Percentiles rank a stretch among this genome's conserved stretches.
Evolutionary conservation across 2,888 invertebrate genomes (phyloP).

Genomic region (Lasius fuliginosus): DNA sequence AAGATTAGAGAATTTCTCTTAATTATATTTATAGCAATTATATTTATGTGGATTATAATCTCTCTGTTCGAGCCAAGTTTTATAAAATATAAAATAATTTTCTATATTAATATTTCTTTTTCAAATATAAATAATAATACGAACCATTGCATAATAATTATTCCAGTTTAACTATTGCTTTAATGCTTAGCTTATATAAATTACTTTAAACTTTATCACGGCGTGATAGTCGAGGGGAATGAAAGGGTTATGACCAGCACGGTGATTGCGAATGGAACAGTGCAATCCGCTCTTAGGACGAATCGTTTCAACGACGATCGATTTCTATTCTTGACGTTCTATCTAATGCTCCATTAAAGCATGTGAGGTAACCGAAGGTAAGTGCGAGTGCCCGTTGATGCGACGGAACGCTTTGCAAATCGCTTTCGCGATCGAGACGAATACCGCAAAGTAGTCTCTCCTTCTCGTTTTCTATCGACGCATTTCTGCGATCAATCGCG

Average conservation of each 20-base stretch:
- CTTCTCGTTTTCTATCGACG: background rate
- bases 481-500: background rate
- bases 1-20: background rate
- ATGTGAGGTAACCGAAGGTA: conserved; percentile 15
- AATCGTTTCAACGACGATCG: conserved; percentile 22
- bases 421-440: conserved; percentile 50
- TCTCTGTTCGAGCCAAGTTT: background rate
- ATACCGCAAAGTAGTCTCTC: conserved; percentile 32
- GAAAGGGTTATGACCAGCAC: background rate
- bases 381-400: conserved; percentile 21
- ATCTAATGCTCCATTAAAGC: conserved; percentile 49
- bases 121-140: background rate
- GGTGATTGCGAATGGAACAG: background rate
- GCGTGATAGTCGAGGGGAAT: background rate
- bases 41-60: background rate
- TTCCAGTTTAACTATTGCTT: background rate
- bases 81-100: background rate
- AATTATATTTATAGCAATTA: background rate
- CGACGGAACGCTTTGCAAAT: conserved; percentile 45
- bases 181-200: background rate
- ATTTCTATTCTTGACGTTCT: conserved; percentile 15
- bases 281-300: background rate
- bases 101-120: background rate
- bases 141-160: background rate
- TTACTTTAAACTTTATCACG: background rate